Base-by-base conservation (phyloP, 1,140 invertebrate species). In the Lasioglossum albipes region DNA sequence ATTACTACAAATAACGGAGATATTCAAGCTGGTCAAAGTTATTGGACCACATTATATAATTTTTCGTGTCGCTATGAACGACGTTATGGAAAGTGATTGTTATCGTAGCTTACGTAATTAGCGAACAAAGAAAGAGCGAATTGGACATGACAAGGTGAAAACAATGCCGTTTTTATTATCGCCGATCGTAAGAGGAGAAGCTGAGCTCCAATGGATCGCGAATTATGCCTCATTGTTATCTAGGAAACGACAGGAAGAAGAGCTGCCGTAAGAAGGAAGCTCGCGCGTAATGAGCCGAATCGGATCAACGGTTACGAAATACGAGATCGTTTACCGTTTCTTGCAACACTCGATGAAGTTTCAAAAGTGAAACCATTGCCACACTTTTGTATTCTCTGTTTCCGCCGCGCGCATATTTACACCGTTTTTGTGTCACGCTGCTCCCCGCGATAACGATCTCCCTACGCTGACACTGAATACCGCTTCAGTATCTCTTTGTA, bases 171-270 rank as follows among this genome's bases (percentile, higher is more conserved):
- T 65, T 78, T 59, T 36, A 57, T 81, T 85, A 77, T 16, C 45
- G 31, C 45, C 57, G 71, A 82, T 74, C 70, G 70, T 85, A 83
- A 68, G 83, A 86, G 72, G 61, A 75, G 79, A 82, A 82, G 64
- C 20, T 70, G 12, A 59, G 49, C 54, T 49, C 49, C 65, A 75
- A 78, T 74, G 62, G 79, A 67, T 62, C 67, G 80, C 75, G 75
- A 82, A 75, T 79, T 71, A 66, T 64, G 75, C 75, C 79, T 82
- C 76, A 82, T 85, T 82, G 83, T 86, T 85, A 71, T 65, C 67
- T 1, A 42, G 65, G 79, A 67, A 82, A 78, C 66, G 66, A 52
- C 74, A 71, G 74, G 84, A 85, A 85, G 84, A 78, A 52, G 79
- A 75, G 71, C 62, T 67, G 75, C 76, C 54, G 79, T 71, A 85